Evolutionary conservation across 2,888 invertebrate genomes (phyloP).

Genomic region (Pachydiplax longipennis): DNA sequence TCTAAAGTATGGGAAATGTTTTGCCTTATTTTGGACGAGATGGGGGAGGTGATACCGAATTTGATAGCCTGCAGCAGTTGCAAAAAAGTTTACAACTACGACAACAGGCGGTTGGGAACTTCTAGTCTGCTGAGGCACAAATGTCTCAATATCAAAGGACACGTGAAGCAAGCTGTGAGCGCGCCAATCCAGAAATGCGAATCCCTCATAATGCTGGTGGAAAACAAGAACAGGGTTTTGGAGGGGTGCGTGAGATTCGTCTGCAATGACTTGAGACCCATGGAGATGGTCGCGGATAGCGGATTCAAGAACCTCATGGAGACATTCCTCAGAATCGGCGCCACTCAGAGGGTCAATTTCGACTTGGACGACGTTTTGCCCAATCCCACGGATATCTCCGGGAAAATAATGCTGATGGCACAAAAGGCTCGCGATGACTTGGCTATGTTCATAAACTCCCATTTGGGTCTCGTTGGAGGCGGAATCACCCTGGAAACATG

Average conservation of each 20-base stretch:
- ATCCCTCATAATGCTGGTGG: neutral
- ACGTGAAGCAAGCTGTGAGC: no score
- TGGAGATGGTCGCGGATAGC: neutral
- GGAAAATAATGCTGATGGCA: neutral
- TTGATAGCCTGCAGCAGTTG: conserved; percentile 9
- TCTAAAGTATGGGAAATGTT: conserved; percentile 9
- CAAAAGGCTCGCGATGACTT: neutral
- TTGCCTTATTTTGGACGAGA: neutral
- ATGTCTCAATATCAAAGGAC: neutral
- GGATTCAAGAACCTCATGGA: neutral
- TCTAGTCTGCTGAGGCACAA: conserved; percentile 18
- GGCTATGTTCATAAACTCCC: neutral
- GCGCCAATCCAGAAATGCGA: neutral
- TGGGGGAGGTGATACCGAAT: neutral
- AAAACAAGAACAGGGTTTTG: neutral
- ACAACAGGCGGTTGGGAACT: neutral
- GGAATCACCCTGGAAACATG: neutral
- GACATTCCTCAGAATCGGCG: neutral
- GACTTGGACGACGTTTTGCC: neutral
- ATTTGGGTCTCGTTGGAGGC: neutral
- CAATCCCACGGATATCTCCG: neutral
- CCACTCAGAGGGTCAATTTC: neutral
- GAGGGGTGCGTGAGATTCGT: neutral
- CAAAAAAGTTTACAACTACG: conserved; percentile 11
- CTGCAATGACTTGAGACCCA: neutral